phyloP scores from a whole-genome alignment of 2,888 invertebrate genomes.

The Craniophora ligustri region DNA sequence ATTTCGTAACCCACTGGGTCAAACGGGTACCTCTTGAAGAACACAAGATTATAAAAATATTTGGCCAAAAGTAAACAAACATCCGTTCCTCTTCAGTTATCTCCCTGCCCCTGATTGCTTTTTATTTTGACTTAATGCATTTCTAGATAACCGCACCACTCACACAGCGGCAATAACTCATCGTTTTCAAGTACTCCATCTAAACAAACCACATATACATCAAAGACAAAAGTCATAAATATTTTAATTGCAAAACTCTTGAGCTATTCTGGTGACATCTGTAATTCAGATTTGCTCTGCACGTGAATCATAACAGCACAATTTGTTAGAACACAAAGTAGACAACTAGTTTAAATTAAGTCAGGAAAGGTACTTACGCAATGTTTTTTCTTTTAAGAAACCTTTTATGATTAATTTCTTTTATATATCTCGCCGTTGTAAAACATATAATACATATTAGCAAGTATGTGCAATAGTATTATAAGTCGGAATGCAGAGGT shows the following conservation, averaged over 20 bases:
- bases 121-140: slow-evolving; percentile 69
- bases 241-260: slow-evolving; percentile 70
- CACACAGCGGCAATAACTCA: slow-evolving; percentile 71
- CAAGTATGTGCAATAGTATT: slow-evolving; percentile 51
- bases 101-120: slow-evolving; percentile 60
- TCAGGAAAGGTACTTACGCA: too few relatives aligned
- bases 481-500: slow-evolving; percentile 56
- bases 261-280: slow-evolving; percentile 54
- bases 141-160: slow-evolving; percentile 71
- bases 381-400: too few relatives aligned
- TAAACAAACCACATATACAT: slow-evolving; percentile 63
- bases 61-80: slow-evolving; percentile 17
- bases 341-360: not conserved
- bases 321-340: slow-evolving; percentile 57
- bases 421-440: slow-evolving; percentile 20
- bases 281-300: slow-evolving; percentile 50
- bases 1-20: too few relatives aligned
- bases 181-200: slow-evolving; percentile 72
- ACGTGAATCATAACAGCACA: slow-evolving; percentile 40
- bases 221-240: slow-evolving; percentile 70
- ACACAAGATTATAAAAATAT: not conserved
- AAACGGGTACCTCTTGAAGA: too few relatives aligned
- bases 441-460: slow-evolving; percentile 32
- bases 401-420: too few relatives aligned
- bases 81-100: slow-evolving; percentile 30